Base-by-base conservation (phyloP, 2,113 vertebrate genomes). In the Cryptomyrus ogoouensis region DNA sequence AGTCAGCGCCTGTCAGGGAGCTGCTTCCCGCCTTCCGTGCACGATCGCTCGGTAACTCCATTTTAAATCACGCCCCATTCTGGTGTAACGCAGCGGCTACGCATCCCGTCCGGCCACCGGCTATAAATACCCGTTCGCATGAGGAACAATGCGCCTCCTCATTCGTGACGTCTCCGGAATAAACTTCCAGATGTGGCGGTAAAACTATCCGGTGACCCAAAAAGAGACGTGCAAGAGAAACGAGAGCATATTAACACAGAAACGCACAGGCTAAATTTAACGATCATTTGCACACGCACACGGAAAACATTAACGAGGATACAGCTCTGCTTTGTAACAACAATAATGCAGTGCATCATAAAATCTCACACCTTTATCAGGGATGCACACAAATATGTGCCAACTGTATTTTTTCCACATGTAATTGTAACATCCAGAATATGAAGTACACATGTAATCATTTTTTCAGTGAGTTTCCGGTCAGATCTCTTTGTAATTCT, bases 51-150 rank as follows among this genome's bases (percentile, higher is more conserved):
- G 19, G 8, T 84, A 84, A 58, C 77, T 80, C 39, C 35, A 58
- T 84, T 84, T 46, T 27, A 83, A 83, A 58, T 56, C 21, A 44
- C 17, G 50, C 10, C 56, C 56, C 13, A 46, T 58, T 44, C 35
- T n/a, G 13, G 13, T 35, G 24, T 80, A 50, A 49, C 47, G 44
- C 44, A 19, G 44, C 15, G 46, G 21, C 58, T 31, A 12, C n/a
- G 49, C 42, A 19, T 52, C 19, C 35, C 17, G 10, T 35, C 27
- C 27, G 17, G 19, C 66, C 31, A 58, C 74, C 9, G 42, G 89
- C 89, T 89, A 89, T 89, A 89, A 89, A 83, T 56, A 83, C 13
- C 39, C 47, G 21, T 52, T 83, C 70, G 52, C 74, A 83, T 7
- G 5, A 39, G 74, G 74, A 89, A 89, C 50, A n/a, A 83, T 46